Conservation (phyloP, 2,797 vertebrate genomes). For the Lates japonicus region DNA sequence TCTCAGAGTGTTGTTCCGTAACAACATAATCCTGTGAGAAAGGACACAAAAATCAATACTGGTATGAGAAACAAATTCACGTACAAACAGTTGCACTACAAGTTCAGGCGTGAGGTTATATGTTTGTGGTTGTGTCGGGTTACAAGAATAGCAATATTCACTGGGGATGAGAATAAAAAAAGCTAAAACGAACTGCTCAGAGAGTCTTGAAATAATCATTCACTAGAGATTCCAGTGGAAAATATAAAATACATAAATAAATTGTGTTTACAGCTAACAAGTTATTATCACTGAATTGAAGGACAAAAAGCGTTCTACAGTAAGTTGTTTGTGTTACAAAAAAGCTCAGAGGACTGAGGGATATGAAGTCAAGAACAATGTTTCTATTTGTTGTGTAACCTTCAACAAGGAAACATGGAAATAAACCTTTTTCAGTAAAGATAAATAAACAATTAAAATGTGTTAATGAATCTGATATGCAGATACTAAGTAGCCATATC, state of each 20-base stretch:
- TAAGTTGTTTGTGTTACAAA: conserved; percentile 20
- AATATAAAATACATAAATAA: conserved; percentile 10
- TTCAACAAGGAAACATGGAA: conserved; percentile 29
- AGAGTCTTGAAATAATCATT: conserved; percentile 32
- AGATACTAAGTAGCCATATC: conserved; percentile 64
- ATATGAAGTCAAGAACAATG: conserved; percentile 30
- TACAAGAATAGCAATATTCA: conserved; percentile 42
- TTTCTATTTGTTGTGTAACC: conserved; percentile 35
- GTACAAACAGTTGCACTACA: conserved; percentile 31
- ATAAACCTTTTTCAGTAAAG: conserved; percentile 19
- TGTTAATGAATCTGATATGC: conserved; percentile 64
- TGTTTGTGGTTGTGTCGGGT: conserved; percentile 25
- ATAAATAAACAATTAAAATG: conserved; percentile 63
- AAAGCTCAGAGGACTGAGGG: conserved; percentile 21
- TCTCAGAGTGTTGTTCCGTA: conserved; percentile 93
- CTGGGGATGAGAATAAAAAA: background rate
- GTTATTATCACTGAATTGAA: conserved; percentile 24
- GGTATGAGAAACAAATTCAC: conserved; percentile 62
- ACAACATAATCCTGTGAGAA: conserved; percentile 89
- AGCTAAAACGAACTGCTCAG: conserved; percentile 18
- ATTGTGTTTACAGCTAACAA: conserved; percentile 22
- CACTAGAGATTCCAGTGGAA: conserved; percentile 15
- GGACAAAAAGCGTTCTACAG: conserved; percentile 26
- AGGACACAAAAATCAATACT: conserved; percentile 73
- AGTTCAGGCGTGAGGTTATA: conserved; percentile 36